Evolutionary conservation across 2,888 invertebrate genomes (phyloP).

Genomic region (Drosophila mimica): DNA sequence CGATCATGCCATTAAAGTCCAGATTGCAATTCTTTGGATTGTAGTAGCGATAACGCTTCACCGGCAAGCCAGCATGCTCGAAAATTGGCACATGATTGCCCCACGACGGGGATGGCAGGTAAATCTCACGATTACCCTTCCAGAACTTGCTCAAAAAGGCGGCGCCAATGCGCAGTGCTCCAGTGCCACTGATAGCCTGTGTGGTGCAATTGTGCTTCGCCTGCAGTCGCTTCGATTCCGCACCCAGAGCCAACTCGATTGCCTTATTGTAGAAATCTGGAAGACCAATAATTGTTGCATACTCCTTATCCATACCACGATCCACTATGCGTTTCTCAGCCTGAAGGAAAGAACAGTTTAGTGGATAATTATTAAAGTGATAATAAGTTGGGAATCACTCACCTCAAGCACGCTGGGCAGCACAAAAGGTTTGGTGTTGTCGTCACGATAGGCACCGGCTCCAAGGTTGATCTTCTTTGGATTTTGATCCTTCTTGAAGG

Average conservation of each 20-base stretch:
- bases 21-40: slow-evolving; percentile 97
- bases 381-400: slow-evolving; percentile 24
- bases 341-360: slow-evolving; percentile 84
- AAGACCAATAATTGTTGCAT: slow-evolving; percentile 95
- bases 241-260: slow-evolving; percentile 95
- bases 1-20: slow-evolving; percentile 94
- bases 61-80: slow-evolving; percentile 93
- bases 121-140: slow-evolving; percentile 92
- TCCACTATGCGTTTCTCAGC: slow-evolving; percentile 91
- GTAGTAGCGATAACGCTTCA: slow-evolving; percentile 97
- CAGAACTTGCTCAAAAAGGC: slow-evolving; percentile 94
- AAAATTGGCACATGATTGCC: slow-evolving; percentile 99
- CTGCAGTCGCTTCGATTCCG: slow-evolving; percentile 88
- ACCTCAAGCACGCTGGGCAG: slow-evolving; percentile 94
- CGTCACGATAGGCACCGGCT: slow-evolving; percentile 98
- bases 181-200: slow-evolving; percentile 98
- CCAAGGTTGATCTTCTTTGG: slow-evolving; percentile 98
- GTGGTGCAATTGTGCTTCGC: slow-evolving; percentile 91
- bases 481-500: slow-evolving; percentile 95
- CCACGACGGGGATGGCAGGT: slow-evolving; percentile 97
- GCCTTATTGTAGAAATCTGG: slow-evolving; percentile 93
- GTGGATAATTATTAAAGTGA: background rate
- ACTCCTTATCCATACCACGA: slow-evolving; percentile 95
- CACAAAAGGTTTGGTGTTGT: slow-evolving; percentile 97
- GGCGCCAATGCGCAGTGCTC: slow-evolving; percentile 96